Conservation (phyloP, 1,140 invertebrate genomes). For the Eurosta solidaginis region DNA sequence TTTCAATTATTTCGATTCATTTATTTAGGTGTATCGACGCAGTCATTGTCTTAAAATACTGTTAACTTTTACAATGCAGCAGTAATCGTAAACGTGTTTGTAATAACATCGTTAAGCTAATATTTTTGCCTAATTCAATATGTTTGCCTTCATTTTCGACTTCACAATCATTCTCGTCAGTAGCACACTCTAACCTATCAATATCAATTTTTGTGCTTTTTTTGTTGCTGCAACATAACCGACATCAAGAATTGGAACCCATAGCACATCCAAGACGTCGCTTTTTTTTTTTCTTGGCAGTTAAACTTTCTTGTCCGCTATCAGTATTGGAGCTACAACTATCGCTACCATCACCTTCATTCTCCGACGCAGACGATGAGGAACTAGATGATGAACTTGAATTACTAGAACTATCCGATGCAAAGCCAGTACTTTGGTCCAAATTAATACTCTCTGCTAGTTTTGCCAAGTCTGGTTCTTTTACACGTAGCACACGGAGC, state of each 20-base stretch:
- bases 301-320: slow-evolving; percentile 85
- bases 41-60: background rate
- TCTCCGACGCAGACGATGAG: slow-evolving; percentile 69
- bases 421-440: slow-evolving; percentile 84
- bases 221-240: background rate
- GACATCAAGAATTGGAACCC: slow-evolving; percentile 34
- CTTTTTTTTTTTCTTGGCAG: slow-evolving; percentile 86
- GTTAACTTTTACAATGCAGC: slow-evolving; percentile 27
- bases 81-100: background rate
- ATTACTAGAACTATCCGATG: slow-evolving; percentile 91
- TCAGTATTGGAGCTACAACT: slow-evolving; percentile 63
- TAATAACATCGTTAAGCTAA: background rate
- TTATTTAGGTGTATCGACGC: background rate
- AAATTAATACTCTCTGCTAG: slow-evolving; percentile 87
- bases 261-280: slow-evolving; percentile 61
- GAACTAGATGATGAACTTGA: slow-evolving; percentile 83
- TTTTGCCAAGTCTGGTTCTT: slow-evolving; percentile 81
- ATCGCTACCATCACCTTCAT: slow-evolving; percentile 52
- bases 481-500: slow-evolving; percentile 72
- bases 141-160: background rate
- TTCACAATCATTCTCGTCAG: background rate
- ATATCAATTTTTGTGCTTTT: background rate
- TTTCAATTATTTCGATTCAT: background rate
- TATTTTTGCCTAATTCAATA: background rate
- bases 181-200: background rate